Evolutionary conservation across 2,797 vertebrate species (phyloP).

Genomic region (Fistularia commersonii): DNA sequence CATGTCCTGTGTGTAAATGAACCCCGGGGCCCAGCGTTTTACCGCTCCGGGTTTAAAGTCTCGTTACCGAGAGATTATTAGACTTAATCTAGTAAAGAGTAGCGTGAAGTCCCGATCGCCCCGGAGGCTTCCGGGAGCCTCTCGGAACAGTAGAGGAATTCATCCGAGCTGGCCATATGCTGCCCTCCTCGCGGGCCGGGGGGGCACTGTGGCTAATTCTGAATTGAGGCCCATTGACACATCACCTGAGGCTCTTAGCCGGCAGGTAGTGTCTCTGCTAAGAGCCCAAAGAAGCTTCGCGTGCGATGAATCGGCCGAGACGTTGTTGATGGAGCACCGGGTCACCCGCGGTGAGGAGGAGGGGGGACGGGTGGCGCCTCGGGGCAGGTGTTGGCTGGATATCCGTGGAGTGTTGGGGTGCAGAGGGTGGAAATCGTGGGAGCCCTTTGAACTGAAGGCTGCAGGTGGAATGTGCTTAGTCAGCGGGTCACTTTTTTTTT

Average conservation of each 20-base stretch:
- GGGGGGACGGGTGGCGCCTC: slow-evolving; percentile 49
- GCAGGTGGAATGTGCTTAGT: slow-evolving; percentile 74
- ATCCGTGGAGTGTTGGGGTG: slow-evolving; percentile 47
- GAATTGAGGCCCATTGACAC: slow-evolving; percentile 50
- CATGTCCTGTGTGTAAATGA: slow-evolving; percentile 32
- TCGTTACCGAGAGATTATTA: slow-evolving; percentile 80
- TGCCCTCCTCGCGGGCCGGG: slow-evolving; percentile 31
- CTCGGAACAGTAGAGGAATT: slow-evolving; percentile 73
- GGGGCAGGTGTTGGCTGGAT: slow-evolving; percentile 48
- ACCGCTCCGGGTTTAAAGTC: slow-evolving; percentile 68
- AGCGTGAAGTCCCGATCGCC: slow-evolving; percentile 68
- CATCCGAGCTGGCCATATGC: slow-evolving; percentile 61
- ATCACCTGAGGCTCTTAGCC: slow-evolving; percentile 66
- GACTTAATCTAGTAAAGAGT: slow-evolving; percentile 76
- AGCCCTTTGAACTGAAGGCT: slow-evolving; percentile 72
- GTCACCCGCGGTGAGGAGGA: slow-evolving; percentile 51
- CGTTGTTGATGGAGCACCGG: slow-evolving; percentile 52
- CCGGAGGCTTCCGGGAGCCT: slow-evolving; percentile 58
- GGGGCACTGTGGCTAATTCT: slow-evolving; percentile 31
- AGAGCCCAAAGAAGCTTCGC: slow-evolving; percentile 3
- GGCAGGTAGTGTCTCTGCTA: slow-evolving; percentile 48
- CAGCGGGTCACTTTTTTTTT: slow-evolving; percentile 65
- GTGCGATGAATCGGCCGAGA: slow-evolving; percentile 37
- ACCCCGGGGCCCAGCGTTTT: slow-evolving; percentile 50
- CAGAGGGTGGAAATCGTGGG: slow-evolving; percentile 56